Evolutionary conservation across 2,113 vertebrate species (phyloP).

Genomic region (Otocyon megalotis): DNA sequence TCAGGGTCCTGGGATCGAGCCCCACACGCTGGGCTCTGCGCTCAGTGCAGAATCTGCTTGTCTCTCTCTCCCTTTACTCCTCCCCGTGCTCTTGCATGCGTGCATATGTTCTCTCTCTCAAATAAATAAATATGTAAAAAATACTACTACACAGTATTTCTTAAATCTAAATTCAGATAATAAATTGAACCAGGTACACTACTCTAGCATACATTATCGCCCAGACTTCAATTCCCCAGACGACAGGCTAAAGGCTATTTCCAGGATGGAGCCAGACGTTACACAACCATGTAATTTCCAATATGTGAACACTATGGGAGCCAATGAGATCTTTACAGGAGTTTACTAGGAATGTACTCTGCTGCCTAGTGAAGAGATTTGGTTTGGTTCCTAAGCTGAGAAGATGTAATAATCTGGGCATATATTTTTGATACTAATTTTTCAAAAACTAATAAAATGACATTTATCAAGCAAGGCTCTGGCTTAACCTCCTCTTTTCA

Average conservation of each 20-base stretch:
- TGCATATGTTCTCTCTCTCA: neutral
- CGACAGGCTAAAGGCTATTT: neutral
- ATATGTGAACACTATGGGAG: neutral
- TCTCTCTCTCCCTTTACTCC: neutral
- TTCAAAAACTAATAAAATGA: conserved; percentile 53
- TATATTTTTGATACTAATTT: conserved; percentile 38
- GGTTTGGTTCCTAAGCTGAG: neutral
- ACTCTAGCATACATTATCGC: neutral
- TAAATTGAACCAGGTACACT: neutral
- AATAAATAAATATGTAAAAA: neutral
- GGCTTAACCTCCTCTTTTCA: neutral
- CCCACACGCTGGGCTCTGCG: neutral
- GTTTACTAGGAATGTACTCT: conserved; percentile 2
- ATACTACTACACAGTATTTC: neutral
- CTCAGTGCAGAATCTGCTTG: neutral
- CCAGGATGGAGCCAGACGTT: neutral
- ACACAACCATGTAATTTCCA: neutral
- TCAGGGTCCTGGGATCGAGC: neutral
- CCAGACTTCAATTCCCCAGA: neutral
- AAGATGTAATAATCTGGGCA: conserved; percentile 22
- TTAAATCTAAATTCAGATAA: neutral
- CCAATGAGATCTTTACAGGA: neutral
- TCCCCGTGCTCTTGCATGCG: neutral
- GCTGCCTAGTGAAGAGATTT: neutral
- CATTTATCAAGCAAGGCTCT: conserved; percentile 47